These are phyloP conservation scores for Sminthurinus aureus DNA, from an alignment of 2,888 invertebrate genomes.

Conservation along the genomic window DNA sequence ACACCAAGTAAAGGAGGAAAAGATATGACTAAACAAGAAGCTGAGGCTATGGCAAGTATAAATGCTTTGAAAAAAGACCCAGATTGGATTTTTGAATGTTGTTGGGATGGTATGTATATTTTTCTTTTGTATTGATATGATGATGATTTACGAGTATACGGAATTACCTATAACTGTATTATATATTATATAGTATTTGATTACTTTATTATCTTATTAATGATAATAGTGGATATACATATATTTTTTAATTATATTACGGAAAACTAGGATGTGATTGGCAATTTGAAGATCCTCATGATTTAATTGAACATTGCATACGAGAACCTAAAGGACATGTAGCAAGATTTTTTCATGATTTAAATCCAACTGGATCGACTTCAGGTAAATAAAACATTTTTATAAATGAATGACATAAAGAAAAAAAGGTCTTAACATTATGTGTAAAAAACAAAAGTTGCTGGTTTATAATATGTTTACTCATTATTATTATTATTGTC, in stretches of 20 bases:
- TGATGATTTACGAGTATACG: no score
- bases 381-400: slow-evolving; percentile 13
- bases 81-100: slow-evolving; percentile 77
- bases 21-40: slow-evolving; percentile 38
- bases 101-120: slow-evolving; percentile 74
- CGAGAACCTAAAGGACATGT: slow-evolving; percentile 74
- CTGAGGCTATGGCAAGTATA: slow-evolving; percentile 45
- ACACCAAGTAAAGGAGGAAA: slow-evolving; percentile 26
- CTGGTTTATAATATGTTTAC: not conserved
- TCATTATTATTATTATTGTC: not conserved
- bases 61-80: slow-evolving; percentile 59
- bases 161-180: no score
- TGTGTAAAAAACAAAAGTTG: not conserved
- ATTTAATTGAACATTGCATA: slow-evolving; percentile 89
- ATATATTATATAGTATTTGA: no score
- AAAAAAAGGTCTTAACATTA: not conserved
- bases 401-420: not conserved
- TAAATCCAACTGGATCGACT: slow-evolving; percentile 39
- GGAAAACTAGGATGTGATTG: slow-evolving; percentile 73
- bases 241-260: no score
- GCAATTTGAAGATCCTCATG: slow-evolving; percentile 88
- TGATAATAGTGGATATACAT: no score
- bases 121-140: no score
- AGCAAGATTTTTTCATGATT: slow-evolving; percentile 62
- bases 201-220: no score